A percentile compares a stretch with the other conserved stretches of the same genome.
phyloP scores from a whole-genome alignment of 2,113 vertebrate genomes.

The Ibidorhyncha struthersii region DNA sequence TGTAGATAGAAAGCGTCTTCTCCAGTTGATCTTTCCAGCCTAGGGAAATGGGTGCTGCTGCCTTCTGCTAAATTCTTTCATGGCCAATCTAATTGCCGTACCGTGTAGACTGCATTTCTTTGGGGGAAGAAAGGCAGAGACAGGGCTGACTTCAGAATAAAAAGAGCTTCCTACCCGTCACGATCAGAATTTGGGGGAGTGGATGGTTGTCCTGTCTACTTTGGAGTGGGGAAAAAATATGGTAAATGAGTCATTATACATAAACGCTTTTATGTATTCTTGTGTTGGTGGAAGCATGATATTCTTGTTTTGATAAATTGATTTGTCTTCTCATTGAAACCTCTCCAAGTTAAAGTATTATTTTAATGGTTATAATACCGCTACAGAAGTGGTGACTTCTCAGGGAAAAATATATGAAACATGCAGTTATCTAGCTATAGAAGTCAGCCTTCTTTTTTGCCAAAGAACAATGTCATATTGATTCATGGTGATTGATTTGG shows the following conservation, averaged over 20 bases:
- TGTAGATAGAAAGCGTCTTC: neutral
- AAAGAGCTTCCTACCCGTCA: neutral
- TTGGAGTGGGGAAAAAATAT: neutral
- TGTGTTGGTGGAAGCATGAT: neutral
- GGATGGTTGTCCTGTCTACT: neutral
- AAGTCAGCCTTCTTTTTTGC: neutral
- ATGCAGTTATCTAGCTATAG: neutral
- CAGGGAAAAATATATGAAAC: neutral
- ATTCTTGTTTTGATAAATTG: neutral
- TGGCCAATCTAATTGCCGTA: neutral
- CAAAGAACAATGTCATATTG: accelerated
- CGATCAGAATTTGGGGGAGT: neutral
- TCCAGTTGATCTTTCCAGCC: neutral
- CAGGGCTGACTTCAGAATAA: neutral
- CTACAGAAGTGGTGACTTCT: neutral
- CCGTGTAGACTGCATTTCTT: accelerated
- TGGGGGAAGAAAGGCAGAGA: neutral
- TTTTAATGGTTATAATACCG: neutral
- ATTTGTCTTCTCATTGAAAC: neutral
- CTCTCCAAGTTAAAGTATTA: neutral
- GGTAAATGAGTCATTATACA: neutral
- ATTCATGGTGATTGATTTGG: neutral
- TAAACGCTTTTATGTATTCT: neutral
- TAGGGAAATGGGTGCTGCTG: neutral
- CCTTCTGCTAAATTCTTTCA: neutral